Evolutionary conservation across 2,113 vertebrate species (phyloP).

Genomic region (Lanius collurio): DNA sequence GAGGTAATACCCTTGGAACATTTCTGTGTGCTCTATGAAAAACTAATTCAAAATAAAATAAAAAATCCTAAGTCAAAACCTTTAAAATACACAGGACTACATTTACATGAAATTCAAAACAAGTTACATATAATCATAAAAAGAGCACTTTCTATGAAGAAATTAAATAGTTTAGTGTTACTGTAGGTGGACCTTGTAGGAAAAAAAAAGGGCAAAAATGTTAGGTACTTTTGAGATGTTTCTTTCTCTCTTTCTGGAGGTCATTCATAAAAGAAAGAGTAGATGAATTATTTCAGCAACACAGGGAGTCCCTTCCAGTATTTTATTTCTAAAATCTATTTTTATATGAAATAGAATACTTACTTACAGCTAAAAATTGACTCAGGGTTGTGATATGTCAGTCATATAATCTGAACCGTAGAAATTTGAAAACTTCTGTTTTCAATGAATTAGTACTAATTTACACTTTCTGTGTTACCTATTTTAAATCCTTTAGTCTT

Average conservation of each 20-base stretch:
- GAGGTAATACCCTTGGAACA: not conserved
- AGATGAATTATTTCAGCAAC: not conserved
- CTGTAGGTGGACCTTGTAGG: not conserved
- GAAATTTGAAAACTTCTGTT: not conserved
- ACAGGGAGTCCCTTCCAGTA: not conserved
- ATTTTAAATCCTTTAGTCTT: not conserved
- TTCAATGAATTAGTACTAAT: not conserved
- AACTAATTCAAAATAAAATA: not conserved
- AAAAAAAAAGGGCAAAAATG: not conserved
- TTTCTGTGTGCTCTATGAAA: not conserved
- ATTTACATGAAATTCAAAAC: not conserved
- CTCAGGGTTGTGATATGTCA: not conserved
- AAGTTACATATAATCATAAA: not conserved
- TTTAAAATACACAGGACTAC: not conserved
- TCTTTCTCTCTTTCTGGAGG: not conserved
- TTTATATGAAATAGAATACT: not conserved
- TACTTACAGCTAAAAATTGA: not conserved
- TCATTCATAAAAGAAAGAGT: not conserved
- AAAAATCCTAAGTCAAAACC: not conserved
- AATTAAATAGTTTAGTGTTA: not conserved
- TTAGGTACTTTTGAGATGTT: not conserved
- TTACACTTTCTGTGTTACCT: not conserved
- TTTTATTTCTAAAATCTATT: not conserved
- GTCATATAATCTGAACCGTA: not conserved
- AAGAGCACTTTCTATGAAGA: not conserved